Conservation (phyloP, 2,113 vertebrate species). For the Echinops telfairi region DNA sequence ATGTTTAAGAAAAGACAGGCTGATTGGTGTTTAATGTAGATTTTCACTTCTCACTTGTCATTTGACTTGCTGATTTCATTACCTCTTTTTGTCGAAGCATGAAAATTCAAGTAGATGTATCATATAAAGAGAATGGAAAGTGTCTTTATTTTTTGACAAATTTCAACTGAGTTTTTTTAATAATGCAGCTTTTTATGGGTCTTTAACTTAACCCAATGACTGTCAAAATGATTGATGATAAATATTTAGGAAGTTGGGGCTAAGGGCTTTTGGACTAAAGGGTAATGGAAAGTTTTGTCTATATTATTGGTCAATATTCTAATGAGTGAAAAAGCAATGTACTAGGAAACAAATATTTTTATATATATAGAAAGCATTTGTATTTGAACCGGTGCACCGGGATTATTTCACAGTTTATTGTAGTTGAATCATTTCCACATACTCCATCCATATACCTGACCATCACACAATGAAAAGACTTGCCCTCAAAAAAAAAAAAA, state of each 20-base stretch:
- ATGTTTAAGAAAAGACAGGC: not conserved
- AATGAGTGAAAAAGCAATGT: not conserved
- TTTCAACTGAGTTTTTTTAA: slow-evolving; percentile 41
- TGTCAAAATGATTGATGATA: slow-evolving; percentile 71
- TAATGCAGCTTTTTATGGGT: slow-evolving; percentile 50
- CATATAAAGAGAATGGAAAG: slow-evolving; percentile 30
- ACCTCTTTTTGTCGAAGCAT: slow-evolving; percentile 44
- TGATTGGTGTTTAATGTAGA: not conserved
- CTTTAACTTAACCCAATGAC: not conserved
- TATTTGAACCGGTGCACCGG: not conserved
- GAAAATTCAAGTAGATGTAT: slow-evolving; percentile 6
- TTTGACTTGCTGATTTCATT: not conserved
- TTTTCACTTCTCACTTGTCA: not conserved
- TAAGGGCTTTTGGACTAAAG: not conserved
- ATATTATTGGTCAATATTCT: slow-evolving; percentile 9
- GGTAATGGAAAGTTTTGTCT: slow-evolving; percentile 24
- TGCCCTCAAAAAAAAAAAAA: too few species aligned
- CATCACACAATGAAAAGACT: not conserved
- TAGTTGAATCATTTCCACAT: not conserved
- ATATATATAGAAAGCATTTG: not conserved
- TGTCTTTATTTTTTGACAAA: slow-evolving; percentile 40
- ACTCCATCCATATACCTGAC: not conserved
- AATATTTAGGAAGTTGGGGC: not conserved
- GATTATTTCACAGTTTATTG: not conserved
- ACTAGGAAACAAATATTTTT: not conserved